phyloP scores from a whole-genome alignment of 2,113 vertebrate genomes.

The Pampusana beccarii region DNA sequence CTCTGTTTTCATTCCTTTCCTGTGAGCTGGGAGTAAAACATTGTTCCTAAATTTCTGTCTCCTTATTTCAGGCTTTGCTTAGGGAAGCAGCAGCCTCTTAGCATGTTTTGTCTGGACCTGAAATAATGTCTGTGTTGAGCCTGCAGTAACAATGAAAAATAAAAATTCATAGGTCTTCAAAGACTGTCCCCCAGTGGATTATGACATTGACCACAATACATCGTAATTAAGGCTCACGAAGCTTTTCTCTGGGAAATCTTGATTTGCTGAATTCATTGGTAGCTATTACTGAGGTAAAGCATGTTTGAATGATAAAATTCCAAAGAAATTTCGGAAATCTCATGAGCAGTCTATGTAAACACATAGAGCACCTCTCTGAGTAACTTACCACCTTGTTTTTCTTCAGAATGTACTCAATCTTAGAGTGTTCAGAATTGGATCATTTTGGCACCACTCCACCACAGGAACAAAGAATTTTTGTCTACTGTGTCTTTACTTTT shows the following conservation, averaged over 20 bases:
- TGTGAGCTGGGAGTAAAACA: not conserved
- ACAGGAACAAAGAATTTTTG: not conserved
- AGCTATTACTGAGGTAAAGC: not conserved
- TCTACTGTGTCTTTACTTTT: not conserved
- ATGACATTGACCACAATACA: not conserved
- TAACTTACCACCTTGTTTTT: not conserved
- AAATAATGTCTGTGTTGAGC: not conserved
- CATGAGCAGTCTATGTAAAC: not conserved
- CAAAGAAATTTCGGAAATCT: not conserved
- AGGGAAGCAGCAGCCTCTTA: not conserved
- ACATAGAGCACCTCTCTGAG: not conserved
- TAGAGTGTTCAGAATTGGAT: not conserved
- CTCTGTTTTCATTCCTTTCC: not conserved
- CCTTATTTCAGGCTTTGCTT: not conserved
- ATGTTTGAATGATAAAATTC: not conserved
- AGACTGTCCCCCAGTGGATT: accelerated
- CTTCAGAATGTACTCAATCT: not conserved
- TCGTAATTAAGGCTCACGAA: not conserved
- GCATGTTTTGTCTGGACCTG: not conserved
- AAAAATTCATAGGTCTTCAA: not conserved
- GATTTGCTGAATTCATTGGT: not conserved
- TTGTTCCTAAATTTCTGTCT: not conserved
- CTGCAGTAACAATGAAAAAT: not conserved
- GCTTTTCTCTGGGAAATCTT: not conserved
- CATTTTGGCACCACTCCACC: not conserved